A percentile compares a stretch with the other conserved stretches of the same genome.
These are phyloP conservation scores for Spicauda simplicius DNA, from an alignment of 2,888 invertebrate species.

Conservation along the genomic window DNA sequence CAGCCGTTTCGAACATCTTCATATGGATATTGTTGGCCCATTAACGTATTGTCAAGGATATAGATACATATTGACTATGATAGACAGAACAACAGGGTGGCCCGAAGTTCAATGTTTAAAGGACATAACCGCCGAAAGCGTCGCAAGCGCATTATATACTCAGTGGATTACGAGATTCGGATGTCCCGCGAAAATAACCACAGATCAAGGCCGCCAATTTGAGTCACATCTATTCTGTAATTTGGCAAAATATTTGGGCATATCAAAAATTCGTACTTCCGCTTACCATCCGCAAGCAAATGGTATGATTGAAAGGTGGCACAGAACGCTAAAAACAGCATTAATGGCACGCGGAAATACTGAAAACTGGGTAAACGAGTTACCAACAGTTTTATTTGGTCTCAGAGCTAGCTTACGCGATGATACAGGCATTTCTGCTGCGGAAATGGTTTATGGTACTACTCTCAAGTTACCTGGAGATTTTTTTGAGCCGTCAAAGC, in stretches of 20 bases:
- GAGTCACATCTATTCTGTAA: background rate
- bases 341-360: too few relatives aligned
- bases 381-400: too few relatives aligned
- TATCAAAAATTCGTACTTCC: background rate
- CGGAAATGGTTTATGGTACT: too few relatives aligned
- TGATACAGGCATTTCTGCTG: too few relatives aligned
- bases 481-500: too few relatives aligned
- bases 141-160: too few relatives aligned
- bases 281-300: background rate
- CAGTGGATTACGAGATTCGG: background rate
- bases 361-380: too few relatives aligned
- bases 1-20: conserved; percentile 34
- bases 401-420: too few relatives aligned
- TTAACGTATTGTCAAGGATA: conserved; percentile 43
- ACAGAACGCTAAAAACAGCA: background rate
- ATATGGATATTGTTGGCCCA: conserved; percentile 39
- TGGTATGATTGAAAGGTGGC: background rate
- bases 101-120: too few relatives aligned
- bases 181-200: background rate
- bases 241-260: background rate
- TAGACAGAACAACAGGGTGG: too few relatives aligned
- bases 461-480: too few relatives aligned
- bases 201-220: background rate
- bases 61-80: conserved; percentile 39
- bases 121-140: too few relatives aligned